Evolutionary conservation across 2,113 vertebrate species (phyloP).

Genomic region (Puffinus mauretanicus): DNA sequence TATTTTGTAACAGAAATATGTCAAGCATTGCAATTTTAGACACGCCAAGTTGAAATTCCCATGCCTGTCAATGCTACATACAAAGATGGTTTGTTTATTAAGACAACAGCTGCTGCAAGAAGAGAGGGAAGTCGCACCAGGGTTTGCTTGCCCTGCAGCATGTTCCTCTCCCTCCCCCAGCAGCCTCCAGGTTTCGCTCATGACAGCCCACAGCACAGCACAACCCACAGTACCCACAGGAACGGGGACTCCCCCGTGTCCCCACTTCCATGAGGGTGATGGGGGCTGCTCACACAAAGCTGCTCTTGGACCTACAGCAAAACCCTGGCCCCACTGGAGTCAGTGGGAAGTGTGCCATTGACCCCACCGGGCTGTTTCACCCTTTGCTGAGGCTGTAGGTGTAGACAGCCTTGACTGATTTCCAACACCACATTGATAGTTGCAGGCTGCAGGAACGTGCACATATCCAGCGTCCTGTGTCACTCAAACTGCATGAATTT

Average conservation of each 20-base stretch:
- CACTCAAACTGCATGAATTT: not conserved
- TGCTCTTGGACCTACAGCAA: not conserved
- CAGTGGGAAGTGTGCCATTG: rapidly evolving
- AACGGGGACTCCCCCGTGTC: rapidly evolving
- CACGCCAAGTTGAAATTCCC: not conserved
- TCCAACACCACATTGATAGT: not conserved
- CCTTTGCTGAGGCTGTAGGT: not conserved
- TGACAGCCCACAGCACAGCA: not conserved
- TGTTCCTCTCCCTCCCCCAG: not conserved
- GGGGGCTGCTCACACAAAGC: not conserved
- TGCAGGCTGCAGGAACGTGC: not conserved
- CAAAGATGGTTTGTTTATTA: not conserved
- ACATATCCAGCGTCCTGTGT: not conserved
- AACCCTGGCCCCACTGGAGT: not conserved
- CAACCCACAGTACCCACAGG: rapidly evolving
- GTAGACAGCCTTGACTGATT: not conserved
- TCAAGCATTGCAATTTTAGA: not conserved
- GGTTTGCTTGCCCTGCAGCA: not conserved
- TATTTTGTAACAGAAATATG: too few species aligned
- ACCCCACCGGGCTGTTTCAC: not conserved
- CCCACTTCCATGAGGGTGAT: too few species aligned
- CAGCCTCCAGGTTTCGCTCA: not conserved
- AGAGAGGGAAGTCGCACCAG: not conserved
- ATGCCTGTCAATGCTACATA: too few species aligned
- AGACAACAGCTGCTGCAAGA: not conserved